Evolutionary conservation across 2,113 vertebrate species (phyloP), one percentile per base, ranked within the genome.

Genomic region (Dunckerocampus dactyliophorus): DNA sequence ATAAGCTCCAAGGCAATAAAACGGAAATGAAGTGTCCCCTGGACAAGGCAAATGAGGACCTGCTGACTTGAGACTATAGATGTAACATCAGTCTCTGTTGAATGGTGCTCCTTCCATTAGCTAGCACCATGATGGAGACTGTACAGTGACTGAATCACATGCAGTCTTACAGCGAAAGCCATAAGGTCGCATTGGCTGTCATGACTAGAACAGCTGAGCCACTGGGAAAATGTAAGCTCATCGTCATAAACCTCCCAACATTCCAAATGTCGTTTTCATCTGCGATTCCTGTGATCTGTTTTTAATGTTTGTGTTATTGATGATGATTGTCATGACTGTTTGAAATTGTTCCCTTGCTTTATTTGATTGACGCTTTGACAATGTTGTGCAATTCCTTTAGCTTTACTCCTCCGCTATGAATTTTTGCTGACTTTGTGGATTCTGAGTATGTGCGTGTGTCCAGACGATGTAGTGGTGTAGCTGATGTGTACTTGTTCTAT

Each of bases 401-500:
- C 81, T 87, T 84, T 81, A 69, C 63, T 75, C 66, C 24, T 28
- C 72, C 75, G 75, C 12, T 77, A 87, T 89, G 86, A 88, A 83
- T 79, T 74, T 73, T 75, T 63, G 68, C 77, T 71, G 69, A 75
- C 67, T 55, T 71, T 62, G 80, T 89, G 74, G 65, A 81, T 82
- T 71, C 65, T 78, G 75, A 24, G 64, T 59, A 72, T 53, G 72
- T 69, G 28, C 57, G 51, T 60, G 63, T 63, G 72, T 77, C 81
- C 51, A 56, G 76, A 63, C 49, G 31, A 68, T 87, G 61, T 77
- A 76, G 87, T 87, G 82, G 51, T 74, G 82, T 88, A 82, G 79
- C 74, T 73, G 63, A 62, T 57, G 72, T 87, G 82, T 71, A 79
- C 71, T 64, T 73, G 63, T 84, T 75, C 71, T 82, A 66, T 76